Evolutionary conservation across 2,888 invertebrate genomes (phyloP).

Genomic region (Mesorhabditis belari): DNA sequence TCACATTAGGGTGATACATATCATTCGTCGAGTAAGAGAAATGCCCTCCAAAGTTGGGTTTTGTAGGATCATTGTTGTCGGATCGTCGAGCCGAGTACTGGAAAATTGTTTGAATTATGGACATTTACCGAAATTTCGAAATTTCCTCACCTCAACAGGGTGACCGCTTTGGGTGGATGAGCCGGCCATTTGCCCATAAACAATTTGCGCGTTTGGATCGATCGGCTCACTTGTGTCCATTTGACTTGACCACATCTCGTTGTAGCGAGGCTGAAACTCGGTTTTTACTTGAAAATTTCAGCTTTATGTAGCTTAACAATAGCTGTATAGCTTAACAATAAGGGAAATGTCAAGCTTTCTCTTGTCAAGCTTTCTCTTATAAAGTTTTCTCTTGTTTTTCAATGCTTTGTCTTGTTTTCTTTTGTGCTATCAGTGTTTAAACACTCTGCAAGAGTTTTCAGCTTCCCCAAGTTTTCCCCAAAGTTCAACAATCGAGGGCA

Average conservation of each 20-base stretch:
- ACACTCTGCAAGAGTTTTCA: no score
- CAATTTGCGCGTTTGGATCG: neutral
- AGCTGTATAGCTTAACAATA: no score
- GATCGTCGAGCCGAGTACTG: neutral
- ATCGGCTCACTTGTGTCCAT: neutral
- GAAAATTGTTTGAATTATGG: neutral
- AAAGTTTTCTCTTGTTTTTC: neutral
- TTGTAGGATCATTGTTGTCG: neutral
- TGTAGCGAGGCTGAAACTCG: neutral
- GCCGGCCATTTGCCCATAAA: neutral
- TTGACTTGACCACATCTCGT: neutral
- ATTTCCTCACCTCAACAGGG: neutral
- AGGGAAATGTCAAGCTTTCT: no score
- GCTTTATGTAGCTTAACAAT: no score
- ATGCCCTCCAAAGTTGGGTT: constrained; percentile 7
- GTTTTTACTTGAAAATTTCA: neutral
- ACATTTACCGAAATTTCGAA: neutral
- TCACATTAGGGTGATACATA: constrained; percentile 2
- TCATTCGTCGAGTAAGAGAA: constrained; percentile 8
- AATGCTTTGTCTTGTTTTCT: no score
- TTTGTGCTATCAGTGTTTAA: no score
- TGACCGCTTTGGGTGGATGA: no score
- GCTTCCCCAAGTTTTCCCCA: no score
- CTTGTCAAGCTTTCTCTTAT: neutral
- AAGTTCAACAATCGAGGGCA: no score